A percentile compares a stretch with the other conserved stretches of the same genome.
Conservation (phyloP, 2,888 invertebrate genomes). For the Mesorhabditis spiculigera region DNA sequence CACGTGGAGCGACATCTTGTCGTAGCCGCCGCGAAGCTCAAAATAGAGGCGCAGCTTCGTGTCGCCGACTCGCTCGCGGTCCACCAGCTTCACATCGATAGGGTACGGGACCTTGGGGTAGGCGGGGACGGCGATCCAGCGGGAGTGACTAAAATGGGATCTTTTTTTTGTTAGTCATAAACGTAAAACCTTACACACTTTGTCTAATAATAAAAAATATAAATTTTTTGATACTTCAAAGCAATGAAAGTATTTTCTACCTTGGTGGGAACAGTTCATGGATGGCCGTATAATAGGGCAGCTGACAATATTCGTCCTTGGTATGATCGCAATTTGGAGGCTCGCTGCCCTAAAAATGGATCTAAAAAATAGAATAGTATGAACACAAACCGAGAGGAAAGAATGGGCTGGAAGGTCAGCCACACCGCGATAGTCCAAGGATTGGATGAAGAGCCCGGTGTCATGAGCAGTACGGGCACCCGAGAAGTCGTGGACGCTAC, state of each 20-base stretch:
- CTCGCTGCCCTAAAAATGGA: slow-evolving; percentile 29
- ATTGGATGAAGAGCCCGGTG: slow-evolving; percentile 52
- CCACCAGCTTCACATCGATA: slow-evolving; percentile 38
- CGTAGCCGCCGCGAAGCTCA: slow-evolving; percentile 48
- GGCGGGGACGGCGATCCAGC: slow-evolving; percentile 53
- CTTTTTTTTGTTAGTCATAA: background rate
- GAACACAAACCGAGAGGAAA: slow-evolving; percentile 36
- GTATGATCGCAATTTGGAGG: slow-evolving; percentile 49
- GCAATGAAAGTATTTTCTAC: slow-evolving; percentile 12
- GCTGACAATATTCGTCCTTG: slow-evolving; percentile 53
- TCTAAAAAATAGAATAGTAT: background rate
- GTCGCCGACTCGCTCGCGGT: slow-evolving; percentile 24
- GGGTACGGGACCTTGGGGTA: slow-evolving; percentile 40
- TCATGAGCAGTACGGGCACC: slow-evolving; percentile 32
- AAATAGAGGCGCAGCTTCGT: slow-evolving; percentile 47
- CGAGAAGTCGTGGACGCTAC: slow-evolving; percentile 46
- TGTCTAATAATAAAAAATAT: background rate
- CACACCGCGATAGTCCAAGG: slow-evolving; percentile 50
- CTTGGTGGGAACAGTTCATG: slow-evolving; percentile 55
- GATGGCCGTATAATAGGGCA: slow-evolving; percentile 57
- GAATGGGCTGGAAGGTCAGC: slow-evolving; percentile 53
- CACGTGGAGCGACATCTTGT: slow-evolving; percentile 56
- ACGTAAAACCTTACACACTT: background rate
- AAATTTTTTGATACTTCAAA: background rate
- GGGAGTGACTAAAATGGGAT: slow-evolving; percentile 29